Evolutionary conservation across 2,888 invertebrate species (phyloP).

Genomic region (Pristionchus exspectatus): DNA sequence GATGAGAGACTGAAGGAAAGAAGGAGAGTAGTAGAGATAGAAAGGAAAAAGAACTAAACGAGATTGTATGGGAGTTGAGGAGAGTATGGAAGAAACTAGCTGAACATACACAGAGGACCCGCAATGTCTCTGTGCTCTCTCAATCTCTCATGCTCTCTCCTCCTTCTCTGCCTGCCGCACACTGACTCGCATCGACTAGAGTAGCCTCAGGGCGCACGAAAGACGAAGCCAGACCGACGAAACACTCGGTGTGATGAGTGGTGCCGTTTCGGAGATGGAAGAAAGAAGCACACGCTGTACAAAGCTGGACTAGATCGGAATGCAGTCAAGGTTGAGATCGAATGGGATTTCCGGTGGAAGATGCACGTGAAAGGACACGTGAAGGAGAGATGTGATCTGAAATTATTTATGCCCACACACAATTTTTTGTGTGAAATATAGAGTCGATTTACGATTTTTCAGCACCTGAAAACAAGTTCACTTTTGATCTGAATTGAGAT

Average conservation of each 20-base stretch:
- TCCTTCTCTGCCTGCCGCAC: not conserved
- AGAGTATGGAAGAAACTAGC: conserved; percentile 8
- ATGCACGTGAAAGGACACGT: conserved; percentile 29
- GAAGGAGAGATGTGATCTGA: not conserved
- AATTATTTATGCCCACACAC: not conserved
- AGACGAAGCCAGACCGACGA: conserved; percentile 17
- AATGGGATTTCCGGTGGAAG: conserved; percentile 9
- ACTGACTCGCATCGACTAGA: conserved; percentile 39
- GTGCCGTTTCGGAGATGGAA: conserved; percentile 15
- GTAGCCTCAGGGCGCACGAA: conserved; percentile 29
- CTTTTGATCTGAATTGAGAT: not conserved
- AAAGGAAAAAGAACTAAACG: not conserved
- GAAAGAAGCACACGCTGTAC: conserved; percentile 23
- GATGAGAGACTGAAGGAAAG: not conserved
- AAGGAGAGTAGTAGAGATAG: not conserved
- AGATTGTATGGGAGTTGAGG: not conserved
- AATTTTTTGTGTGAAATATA: not conserved
- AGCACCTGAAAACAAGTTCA: not conserved
- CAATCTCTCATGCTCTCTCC: not conserved
- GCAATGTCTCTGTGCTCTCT: conserved; percentile 21
- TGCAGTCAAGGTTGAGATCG: conserved; percentile 31
- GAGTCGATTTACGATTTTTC: not conserved
- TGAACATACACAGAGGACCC: conserved; percentile 40
- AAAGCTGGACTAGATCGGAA: conserved; percentile 20
- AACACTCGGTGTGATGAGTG: conserved; percentile 3